Conservation (phyloP, 2,113 vertebrate species). For the Hippocampus mohnikei region DNA sequence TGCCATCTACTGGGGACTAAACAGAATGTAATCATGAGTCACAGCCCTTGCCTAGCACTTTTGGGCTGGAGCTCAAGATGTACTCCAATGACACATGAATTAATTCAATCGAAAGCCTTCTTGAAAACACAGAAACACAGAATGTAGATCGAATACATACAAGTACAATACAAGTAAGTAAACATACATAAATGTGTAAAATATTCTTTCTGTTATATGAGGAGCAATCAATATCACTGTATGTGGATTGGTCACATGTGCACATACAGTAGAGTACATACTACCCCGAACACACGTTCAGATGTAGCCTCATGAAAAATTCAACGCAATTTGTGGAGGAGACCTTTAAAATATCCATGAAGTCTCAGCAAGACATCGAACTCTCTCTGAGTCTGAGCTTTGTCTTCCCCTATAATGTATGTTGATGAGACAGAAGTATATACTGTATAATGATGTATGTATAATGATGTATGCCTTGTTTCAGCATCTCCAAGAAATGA, state of each 20-base stretch:
- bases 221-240: conserved; percentile 1
- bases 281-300: conserved; percentile 20
- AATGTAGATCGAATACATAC: background rate
- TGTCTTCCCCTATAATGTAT: conserved; percentile 11
- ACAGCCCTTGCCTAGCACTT: too few relatives aligned
- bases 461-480: background rate
- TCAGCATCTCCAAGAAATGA: too few relatives aligned
- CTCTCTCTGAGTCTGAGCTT: conserved; percentile 19
- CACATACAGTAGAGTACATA: conserved; percentile 2
- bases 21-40: too few relatives aligned
- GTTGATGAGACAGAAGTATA: background rate
- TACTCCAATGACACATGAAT: background rate
- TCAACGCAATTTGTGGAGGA: conserved; percentile 41
- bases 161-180: background rate
- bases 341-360: conserved; percentile 60
- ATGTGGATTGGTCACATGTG: background rate
- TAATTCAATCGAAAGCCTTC: background rate
- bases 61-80: too few relatives aligned
- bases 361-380: conserved; percentile 43
- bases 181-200: background rate
- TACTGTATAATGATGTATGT: background rate
- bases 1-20: too few relatives aligned
- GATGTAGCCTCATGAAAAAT: conserved; percentile 52
- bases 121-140: background rate
- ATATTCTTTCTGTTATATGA: background rate